These are phyloP conservation scores for Aegypius monachus DNA, from an alignment of 2,113 vertebrate genomes.

Conservation along the genomic window DNA sequence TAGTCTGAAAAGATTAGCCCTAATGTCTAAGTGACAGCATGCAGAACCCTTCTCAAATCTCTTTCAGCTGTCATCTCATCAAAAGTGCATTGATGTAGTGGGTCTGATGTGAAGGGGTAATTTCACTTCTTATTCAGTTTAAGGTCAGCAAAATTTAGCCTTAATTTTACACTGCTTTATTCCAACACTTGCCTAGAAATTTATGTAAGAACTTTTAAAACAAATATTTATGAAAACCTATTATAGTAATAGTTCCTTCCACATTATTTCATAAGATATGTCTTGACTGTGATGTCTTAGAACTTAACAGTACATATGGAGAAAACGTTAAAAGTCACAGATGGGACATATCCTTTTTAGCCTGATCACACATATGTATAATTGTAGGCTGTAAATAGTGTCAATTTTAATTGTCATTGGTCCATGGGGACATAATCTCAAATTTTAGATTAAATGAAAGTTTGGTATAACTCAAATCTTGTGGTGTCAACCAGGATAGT, in stretches of 20 bases:
- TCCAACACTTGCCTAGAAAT: not conserved
- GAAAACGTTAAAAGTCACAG: not conserved
- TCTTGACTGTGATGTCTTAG: not conserved
- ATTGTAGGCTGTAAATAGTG: not conserved
- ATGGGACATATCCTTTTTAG: not conserved
- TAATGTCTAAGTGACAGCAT: conserved; percentile 22
- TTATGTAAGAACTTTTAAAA: not conserved
- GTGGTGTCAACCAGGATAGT: not conserved
- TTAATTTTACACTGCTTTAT: not conserved
- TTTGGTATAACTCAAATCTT: not conserved
- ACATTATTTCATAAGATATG: not conserved
- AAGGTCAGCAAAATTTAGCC: not conserved
- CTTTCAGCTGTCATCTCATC: conserved; percentile 2
- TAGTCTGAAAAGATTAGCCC: conserved; percentile 30
- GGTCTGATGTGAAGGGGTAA: not conserved
- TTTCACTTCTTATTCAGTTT: not conserved
- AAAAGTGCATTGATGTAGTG: not conserved
- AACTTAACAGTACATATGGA: not conserved
- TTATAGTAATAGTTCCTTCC: not conserved
- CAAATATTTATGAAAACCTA: not conserved
- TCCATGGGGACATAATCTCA: not conserved
- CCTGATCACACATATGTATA: not conserved
- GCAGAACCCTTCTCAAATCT: conserved; percentile 16
- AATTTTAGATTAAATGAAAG: not conserved
- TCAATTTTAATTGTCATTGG: not conserved